Percentiles rank a stretch among this genome's conserved stretches.
Conservation (phyloP, 2,797 vertebrate genomes). For the Microctenopoma steveboyesi region DNA sequence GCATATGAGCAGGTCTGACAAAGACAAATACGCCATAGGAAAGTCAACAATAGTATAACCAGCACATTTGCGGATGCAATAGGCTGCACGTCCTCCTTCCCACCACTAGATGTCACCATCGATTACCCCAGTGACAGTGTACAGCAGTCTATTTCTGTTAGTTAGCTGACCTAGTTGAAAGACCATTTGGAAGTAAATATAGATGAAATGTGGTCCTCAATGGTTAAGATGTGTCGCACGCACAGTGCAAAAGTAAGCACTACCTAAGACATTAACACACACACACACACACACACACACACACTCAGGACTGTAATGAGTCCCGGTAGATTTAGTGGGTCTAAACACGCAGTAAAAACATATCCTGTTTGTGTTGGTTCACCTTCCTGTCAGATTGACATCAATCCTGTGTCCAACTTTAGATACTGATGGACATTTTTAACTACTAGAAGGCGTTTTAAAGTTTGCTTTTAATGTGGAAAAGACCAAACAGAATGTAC, state of each 20-base stretch:
- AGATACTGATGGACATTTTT: slow-evolving; percentile 34
- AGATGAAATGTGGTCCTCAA: slow-evolving; percentile 69
- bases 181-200: slow-evolving; percentile 74
- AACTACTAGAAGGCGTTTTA: slow-evolving; percentile 11
- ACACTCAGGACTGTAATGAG: slow-evolving; percentile 35
- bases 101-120: slow-evolving; percentile 71
- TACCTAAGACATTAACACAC: slow-evolving; percentile 25
- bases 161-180: slow-evolving; percentile 80
- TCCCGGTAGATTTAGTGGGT: slow-evolving; percentile 55
- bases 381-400: slow-evolving; percentile 62
- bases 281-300: slow-evolving; percentile 26
- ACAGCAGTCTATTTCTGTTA: slow-evolving; percentile 58
- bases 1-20: neutral
- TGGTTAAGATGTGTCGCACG: slow-evolving; percentile 54
- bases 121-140: slow-evolving; percentile 12
- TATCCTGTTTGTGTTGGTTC: slow-evolving; percentile 76
- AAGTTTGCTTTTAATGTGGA: slow-evolving; percentile 18
- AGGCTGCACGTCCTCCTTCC: slow-evolving; percentile 27
- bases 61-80: slow-evolving; percentile 3
- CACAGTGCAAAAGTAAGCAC: slow-evolving; percentile 33
- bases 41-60: neutral
- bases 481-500: slow-evolving; percentile 5
- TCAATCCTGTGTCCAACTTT: slow-evolving; percentile 38
- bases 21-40: neutral
- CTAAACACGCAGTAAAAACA: slow-evolving; percentile 67